Percentiles rank a stretch among this genome's conserved stretches.
phyloP scores from a whole-genome alignment of 2,113 vertebrate genomes.

The Thermophis baileyi region DNA sequence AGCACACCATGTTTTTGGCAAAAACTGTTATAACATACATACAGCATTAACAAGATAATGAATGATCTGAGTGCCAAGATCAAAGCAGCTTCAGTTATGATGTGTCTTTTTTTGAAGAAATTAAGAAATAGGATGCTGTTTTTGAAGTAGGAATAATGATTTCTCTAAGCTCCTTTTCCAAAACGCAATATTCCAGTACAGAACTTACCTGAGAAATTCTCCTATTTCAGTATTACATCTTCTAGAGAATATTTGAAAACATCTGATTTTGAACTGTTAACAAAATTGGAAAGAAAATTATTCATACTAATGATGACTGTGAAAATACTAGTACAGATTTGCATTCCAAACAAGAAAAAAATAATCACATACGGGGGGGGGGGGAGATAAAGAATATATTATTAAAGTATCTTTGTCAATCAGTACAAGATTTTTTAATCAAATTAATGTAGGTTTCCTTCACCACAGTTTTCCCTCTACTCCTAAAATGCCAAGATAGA shows the following conservation, averaged over 20 bases:
- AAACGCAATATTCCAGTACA: background rate
- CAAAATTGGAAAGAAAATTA: background rate
- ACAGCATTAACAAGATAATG: background rate
- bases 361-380: background rate
- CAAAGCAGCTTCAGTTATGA: fast-evolving
- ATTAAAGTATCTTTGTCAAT: background rate
- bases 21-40: background rate
- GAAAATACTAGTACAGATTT: background rate
- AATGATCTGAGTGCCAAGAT: background rate
- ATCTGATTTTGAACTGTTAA: background rate
- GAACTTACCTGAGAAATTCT: background rate
- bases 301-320: background rate
- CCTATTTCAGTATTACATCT: background rate
- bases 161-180: background rate
- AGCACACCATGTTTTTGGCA: background rate
- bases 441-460: background rate
- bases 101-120: background rate
- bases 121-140: background rate
- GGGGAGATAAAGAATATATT: background rate
- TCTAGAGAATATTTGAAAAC: background rate
- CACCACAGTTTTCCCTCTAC: background rate
- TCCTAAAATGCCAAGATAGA: background rate
- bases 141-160: background rate
- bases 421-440: background rate
- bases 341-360: background rate